Base-by-base conservation (phyloP, 2,888 invertebrate species). In the Brassicogethes aeneus region DNA sequence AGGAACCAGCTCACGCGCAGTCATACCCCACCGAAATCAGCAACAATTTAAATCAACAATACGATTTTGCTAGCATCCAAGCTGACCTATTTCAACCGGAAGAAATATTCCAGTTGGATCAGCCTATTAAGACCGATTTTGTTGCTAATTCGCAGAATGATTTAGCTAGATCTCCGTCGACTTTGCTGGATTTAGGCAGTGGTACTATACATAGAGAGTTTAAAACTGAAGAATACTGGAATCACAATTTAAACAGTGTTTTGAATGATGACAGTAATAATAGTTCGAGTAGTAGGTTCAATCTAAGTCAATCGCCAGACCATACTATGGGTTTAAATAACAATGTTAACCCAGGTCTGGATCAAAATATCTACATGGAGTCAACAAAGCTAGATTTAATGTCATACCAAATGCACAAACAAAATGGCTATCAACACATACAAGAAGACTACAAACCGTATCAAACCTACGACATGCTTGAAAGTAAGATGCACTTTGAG, bases 21-120 rank as follows among this genome's bases (percentile, higher is more conserved):
- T 51, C 60, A 15, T 64, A 63, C 44, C 60, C 61, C 10, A 42
- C 55, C 23, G 62, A 62, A 30, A 57, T 37, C 2, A 36, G 17
- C 15, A 33, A 33, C 15, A 57, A 64, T 13, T 56, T 64, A 2
- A 64, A 68, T 7, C 57, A 71, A 5, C 70, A 66, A 33, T 78
- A 76, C 67, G 81, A 82, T 53, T 77, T 80, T 39, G 70, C 74
- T 1, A 67, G 73, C 1, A 69, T 80, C 34, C 71, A 76, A 0
- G 75, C 77, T 32, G 83, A 85, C 55, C 70, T 83, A 16, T 84
- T 84, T 60, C 83, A 83, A 57, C 83, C 85, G 0, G 84, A 84
- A 58, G 84, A 85, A 63, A 84, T 85, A 47, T 85, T 85, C 65
- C 83, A 84, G 60, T 65, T 84, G 43, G 84, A 84, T 56, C 83